Evolutionary conservation across 2,888 invertebrate genomes (phyloP), one percentile per base, ranked within the genome.

Genomic region (Polyploca ridens): DNA sequence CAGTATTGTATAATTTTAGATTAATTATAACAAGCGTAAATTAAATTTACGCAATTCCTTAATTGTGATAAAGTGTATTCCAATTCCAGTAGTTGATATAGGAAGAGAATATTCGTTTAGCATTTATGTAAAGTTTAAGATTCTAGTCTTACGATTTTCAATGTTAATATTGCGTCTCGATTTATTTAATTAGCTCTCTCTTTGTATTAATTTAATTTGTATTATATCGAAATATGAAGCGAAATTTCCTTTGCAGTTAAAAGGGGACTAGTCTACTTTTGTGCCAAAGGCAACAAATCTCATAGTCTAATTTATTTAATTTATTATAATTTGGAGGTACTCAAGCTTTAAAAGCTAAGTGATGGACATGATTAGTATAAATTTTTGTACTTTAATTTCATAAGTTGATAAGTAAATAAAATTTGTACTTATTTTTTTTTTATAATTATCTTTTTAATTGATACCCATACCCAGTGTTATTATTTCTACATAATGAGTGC

Each of bases 201-300:
- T 76, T 69, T 65, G 67, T 63, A 63, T 49, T 68, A 64, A 33
- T 41, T 41, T 41, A 41, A 41, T 13, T 68, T 65, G 73, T 73
- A 68, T 72, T 73, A 69, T 70, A 72, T 54, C 10, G 16, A 54
- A 54, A 19, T 54, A 54, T 19, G 19, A 19, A 19, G 19, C 10
- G 54, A 68, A 65, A 73, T 65, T 78, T 64, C 64, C 64, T 71
- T 65, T 66, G 65, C 74, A 74, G 14, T 69, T 73, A 63, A 60
- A 69, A 76, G 75, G 76, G 77, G 75, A 83, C 87, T 90, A 90
- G 91, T 91, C 88, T 83, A 77, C 66, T 78, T 76, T 80, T 81
- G 89, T 89, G 92, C 90, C 92, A 90, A 90, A 90, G 91, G 91
- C 91, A 88, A 86, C 69, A 88, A 90, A 91, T 92, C 92, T 92